Percentiles rank a stretch among this genome's conserved stretches.
Conservation (phyloP, 2,888 invertebrate species). For the Anthoptus insignis region DNA sequence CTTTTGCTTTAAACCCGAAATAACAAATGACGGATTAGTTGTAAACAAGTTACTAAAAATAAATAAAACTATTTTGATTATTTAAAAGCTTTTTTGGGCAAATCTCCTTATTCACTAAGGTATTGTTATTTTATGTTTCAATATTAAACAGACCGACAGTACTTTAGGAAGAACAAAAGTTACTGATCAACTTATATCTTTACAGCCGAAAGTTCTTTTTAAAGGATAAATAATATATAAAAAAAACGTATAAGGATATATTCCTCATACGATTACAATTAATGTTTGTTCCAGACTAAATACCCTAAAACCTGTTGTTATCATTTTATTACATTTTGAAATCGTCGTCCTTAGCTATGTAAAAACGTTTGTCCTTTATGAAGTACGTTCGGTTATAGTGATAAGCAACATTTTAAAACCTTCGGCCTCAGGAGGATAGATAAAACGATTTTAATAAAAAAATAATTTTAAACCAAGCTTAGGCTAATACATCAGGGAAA, state of each 20-base stretch:
- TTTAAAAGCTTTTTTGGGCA: background rate
- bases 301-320: background rate
- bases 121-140: background rate
- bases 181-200: too few relatives aligned
- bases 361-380: background rate
- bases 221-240: background rate
- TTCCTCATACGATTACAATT: background rate
- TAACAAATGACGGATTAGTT: background rate
- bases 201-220: too few relatives aligned
- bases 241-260: background rate
- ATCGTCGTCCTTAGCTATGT: background rate
- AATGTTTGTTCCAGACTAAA: background rate
- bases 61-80: background rate
- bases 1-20: background rate
- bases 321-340: background rate
- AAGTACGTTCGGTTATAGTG: background rate
- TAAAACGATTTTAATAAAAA: too few relatives aligned
- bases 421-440: background rate
- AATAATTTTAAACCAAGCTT: too few relatives aligned
- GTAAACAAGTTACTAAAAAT: background rate
- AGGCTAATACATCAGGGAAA: too few relatives aligned
- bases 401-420: too few relatives aligned
- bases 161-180: background rate
- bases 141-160: background rate
- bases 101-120: background rate